Base-by-base conservation (phyloP, 2,888 invertebrate genomes). In the Torymus texanus region DNA sequence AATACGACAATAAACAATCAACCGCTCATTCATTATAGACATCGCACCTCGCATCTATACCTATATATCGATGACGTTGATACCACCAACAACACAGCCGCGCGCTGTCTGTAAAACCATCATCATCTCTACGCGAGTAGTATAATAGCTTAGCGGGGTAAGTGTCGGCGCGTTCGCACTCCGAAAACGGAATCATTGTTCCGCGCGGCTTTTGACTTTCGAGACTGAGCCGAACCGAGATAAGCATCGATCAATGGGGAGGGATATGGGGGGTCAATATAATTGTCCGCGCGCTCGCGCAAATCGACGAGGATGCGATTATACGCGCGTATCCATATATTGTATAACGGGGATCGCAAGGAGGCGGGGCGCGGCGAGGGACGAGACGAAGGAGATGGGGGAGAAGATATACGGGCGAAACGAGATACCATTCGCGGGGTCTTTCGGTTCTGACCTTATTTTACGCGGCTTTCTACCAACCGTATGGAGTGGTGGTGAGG, bases 201-300 rank as follows among this genome's bases (percentile, higher is more conserved):
- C 53, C 53, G 55, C 16, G 73, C 55, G 16, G 63, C 50, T 24
- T 65, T 55, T 50, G n/a, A 51, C 24, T 59, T 29, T 63, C 55
- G 41, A 41, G 41, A 41, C 41, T 41, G 41, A 41, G 41, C 41
- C 41, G 8, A 8, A 5, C 8, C 41, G 41, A 41, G 41, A 41
- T 41, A 8, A 41, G 10, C 41, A 41, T 41, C 41, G 41, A 41
- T 41, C 41, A 41, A 1, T 0, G 8, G 56, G 16, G 16, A 21
- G 10, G 8, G 5, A 5, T 21, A 18, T 1, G 24, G 56, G 77
- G 59, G 50, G 41, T 21, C 71, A 65, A 77, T 77, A 77, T 77
- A 77, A 77, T 77, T 72, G 77, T 77, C 77, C 16, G 59, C n/a
- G 53, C 59, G 65, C 66, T 76, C 72, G 65, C 71, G 72, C 77